Evolutionary conservation across 35 echinoderm and acorn worm species (phyloP), one percentile per base, ranked within the genome.

Genomic region (Ophioderma brevispina): DNA sequence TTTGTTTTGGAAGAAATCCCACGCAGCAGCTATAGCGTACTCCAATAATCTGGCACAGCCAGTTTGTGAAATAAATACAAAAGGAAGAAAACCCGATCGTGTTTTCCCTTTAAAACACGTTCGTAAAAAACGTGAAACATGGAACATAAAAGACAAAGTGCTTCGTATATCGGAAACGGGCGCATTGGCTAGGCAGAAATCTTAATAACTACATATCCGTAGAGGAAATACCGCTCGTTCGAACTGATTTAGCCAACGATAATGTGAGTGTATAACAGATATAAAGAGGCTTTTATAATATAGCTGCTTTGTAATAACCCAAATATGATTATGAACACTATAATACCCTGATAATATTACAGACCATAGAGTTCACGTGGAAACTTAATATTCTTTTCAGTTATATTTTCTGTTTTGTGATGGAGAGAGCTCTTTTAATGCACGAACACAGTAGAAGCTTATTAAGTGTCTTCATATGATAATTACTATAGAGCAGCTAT

Each of bases 11-110:
- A n/a, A n/a, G n/a, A 46, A 8, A 46, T 46, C 17, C 17, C 4
- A 46, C 4, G n/a, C 17, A 25, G 59, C 59, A 70, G 59, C 59
- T 30, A 70, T 70, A 13, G 10, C 23, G 15, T 25, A 2, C 23
- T 70, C 3, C 15, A 70, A 25, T 30, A 70, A 70, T 70, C 59
- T 25, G 23, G 23, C 28, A 8, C 5, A 70, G 59, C 59, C 59
- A 70, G 59, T 25, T 70, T 70, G 10, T 70, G 59, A 70, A 70
- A 70, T 70, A 70, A 70, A 70, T 70, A 70, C 59, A 70, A 70
- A 70, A 70, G 59, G 59, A 70, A 70, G 59, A 70, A 70, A 70
- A 70, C 4, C 17, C n/a, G 59, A 25, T 30, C 59, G 59, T 70
- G 59, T 70, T 70, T 70, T 70, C 59, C 59, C 59, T 25, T 70